Base-by-base conservation (phyloP, 2,888 invertebrate species). In the Timema podura region DNA sequence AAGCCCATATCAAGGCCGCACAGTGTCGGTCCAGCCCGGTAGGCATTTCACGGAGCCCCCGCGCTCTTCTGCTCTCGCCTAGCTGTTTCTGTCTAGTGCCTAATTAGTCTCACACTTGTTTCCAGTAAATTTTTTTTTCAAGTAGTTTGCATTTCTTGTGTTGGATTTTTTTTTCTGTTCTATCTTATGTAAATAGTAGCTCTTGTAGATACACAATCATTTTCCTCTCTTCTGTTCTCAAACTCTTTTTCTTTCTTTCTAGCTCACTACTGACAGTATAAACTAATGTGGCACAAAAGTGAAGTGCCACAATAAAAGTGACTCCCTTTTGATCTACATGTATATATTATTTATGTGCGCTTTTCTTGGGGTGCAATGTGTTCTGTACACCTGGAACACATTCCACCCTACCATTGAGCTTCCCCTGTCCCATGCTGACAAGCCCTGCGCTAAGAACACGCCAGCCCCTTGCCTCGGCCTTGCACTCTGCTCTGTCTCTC, bases 1-100 rank as follows among this genome's bases (percentile, higher is more conserved):
- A 94, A 92, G 93, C 93, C 91, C 94, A 94, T 92, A 93, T 95
- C 91, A 95, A 95, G 93, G 88, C 91, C 89, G 94, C 95, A 90
- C 95, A 95, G 91, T 91, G 92, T 90, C 91, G 92, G 91, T 86
- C 86, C 85, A 89, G 89, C 89, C 90, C 90, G 90, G 91, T 91
- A 91, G 91, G 88, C 88, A 87, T 73, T 69, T 71, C 73, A 72
- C 72, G 71, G 67, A 72, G 70, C 72, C 72, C 73, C 72, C 72
- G 72, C 71, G 73, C 74, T 73, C 73, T 75, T 72, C 72, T 72
- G 72, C 74, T 74, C 70, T 74, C 68, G 64, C 59, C 73, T 73
- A 71, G 70, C 74, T 74, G 68, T 72, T 73, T 66, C 67, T 72
- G 70, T 74, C 68, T 71, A 54, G 30, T 30, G 65, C 68, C 65